Evolutionary conservation across 2,797 vertebrate genomes (phyloP), one percentile per base, ranked within the genome.

Genomic region (Salmo trutta): DNA sequence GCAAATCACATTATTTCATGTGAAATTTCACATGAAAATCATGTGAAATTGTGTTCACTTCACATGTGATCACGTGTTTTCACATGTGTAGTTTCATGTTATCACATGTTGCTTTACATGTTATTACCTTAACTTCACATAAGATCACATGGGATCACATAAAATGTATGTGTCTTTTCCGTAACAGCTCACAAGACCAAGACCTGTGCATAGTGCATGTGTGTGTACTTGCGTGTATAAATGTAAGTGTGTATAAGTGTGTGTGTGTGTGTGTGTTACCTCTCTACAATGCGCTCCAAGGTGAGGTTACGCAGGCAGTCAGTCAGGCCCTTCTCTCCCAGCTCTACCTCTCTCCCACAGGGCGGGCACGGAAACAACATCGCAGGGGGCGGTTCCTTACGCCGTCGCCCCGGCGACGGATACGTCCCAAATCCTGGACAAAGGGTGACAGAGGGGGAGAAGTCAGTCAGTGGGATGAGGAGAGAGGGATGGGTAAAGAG

Each of bases 241-340:
- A 21, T 74, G 33, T 74, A 59, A 24, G 31, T 74, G 59, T 64
- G 73, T 64, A 56, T 73, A 52, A 71, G 56, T 78, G 59, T 5
- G 24, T 78, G 59, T 5, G 24, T n/a, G 21, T 78, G n/a, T 73
- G 33, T 65, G 68, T 36, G 29, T 81, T 93, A 98, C 81, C 98
- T 94, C 85, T 99, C 98, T 81, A 98, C 98, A 56, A 98, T 96
- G 0, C 97, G 95, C 90, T 99, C 97, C 91, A 99, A 87, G 1
- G 97, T 97, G 84, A 99, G 95, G 89, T 99, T 99, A 29, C 97
- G 96, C 91, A 98, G 95, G 65, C 98, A 97, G 85, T 97, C 96
- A 0, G 95, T 92, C 70, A 99, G 91, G 17, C 97, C 98, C 75
- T 96, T 92, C 88, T 98, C 97, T 0, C 97, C 97, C 83, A 99